These are phyloP conservation scores for Listrodromus nycthemerus DNA, from an alignment of 2,888 invertebrate genomes.

Conservation along the genomic window DNA sequence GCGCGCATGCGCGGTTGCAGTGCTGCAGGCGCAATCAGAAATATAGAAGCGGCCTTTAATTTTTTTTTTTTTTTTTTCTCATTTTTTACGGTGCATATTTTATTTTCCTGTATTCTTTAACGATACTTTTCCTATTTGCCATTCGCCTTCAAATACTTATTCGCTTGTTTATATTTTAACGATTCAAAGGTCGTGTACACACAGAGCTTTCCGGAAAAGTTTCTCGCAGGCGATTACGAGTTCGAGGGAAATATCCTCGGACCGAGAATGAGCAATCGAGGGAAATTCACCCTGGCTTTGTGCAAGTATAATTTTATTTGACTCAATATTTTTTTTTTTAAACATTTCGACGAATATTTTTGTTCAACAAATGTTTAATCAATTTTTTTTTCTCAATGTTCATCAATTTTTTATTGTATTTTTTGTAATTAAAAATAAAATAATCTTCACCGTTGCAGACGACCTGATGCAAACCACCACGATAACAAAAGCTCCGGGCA, in stretches of 20 bases:
- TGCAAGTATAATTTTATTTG: slow-evolving; percentile 83
- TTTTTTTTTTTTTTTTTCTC: too few relatives aligned
- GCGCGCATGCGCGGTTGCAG: slow-evolving; percentile 25
- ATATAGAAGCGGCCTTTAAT: too few relatives aligned
- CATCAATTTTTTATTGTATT: slow-evolving; percentile 3
- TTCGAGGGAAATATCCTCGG: slow-evolving; percentile 88
- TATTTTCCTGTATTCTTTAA: too few relatives aligned
- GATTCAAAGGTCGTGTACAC: slow-evolving; percentile 87
- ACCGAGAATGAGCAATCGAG: slow-evolving; percentile 87
- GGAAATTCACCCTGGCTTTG: slow-evolving; percentile 91
- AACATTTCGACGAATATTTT: background rate
- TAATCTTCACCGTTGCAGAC: slow-evolving; percentile 74
- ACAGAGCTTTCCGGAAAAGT: slow-evolving; percentile 93
- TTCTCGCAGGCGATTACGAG: slow-evolving; percentile 89
- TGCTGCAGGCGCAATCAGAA: slow-evolving; percentile 36
- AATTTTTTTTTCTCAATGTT: background rate
- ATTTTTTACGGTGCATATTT: too few relatives aligned
- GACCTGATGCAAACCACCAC: slow-evolving; percentile 88
- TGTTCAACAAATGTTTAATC: background rate
- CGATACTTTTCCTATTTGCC: too few relatives aligned
- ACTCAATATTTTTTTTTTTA: background rate
- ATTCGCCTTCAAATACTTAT: background rate
- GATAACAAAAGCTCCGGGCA: slow-evolving; percentile 86
- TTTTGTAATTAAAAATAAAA: slow-evolving; percentile 5
- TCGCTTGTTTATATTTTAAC: slow-evolving; percentile 8